Evolutionary conservation across 2,113 vertebrate species (phyloP).

Genomic region (Corythaixoides concolor): DNA sequence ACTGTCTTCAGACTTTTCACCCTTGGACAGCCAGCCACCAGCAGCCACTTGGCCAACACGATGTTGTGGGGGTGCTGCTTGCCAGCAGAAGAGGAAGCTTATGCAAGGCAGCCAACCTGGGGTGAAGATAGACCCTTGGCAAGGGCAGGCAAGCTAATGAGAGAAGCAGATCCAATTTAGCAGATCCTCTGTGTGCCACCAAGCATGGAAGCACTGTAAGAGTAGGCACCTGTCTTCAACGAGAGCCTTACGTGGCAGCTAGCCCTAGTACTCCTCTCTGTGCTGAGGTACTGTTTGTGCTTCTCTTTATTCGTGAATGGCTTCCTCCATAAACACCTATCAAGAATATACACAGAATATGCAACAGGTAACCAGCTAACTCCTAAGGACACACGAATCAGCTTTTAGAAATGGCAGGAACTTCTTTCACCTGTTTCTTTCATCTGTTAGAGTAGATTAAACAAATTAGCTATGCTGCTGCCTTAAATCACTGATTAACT

Average conservation of each 20-base stretch:
- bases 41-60: neutral
- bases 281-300: neutral
- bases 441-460: neutral
- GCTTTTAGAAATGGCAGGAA: neutral
- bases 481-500: neutral
- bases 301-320: neutral
- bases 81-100: neutral
- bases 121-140: neutral
- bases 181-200: neutral
- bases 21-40: neutral
- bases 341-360: neutral
- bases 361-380: neutral
- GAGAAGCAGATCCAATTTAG: neutral
- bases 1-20: neutral
- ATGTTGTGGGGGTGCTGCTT: neutral
- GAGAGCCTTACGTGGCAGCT: neutral
- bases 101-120: neutral
- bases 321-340: neutral
- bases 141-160: neutral
- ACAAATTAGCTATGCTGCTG: neutral
- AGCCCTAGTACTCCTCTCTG: neutral
- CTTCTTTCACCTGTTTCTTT: neutral
- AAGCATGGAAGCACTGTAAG: neutral
- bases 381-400: neutral
- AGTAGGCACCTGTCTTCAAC: accelerated